Conservation (phyloP, 2,113 vertebrate genomes). For the Xiphophorus hellerii region DNA sequence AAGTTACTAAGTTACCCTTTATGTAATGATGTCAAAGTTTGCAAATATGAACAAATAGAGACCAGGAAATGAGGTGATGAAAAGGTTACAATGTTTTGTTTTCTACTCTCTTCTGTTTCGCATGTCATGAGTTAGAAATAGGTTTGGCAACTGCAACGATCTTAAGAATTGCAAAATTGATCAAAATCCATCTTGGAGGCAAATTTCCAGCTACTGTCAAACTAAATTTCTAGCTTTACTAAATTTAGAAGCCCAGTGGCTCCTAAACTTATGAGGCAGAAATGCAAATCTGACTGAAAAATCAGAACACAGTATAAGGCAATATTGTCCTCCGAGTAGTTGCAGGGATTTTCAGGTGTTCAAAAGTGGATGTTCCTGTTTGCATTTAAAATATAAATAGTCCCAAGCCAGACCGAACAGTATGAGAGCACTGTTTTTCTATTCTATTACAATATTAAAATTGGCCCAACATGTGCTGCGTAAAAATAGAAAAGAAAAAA, state of each 20-base stretch:
- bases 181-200: too few species aligned
- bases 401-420: constrained; percentile 23
- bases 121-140: too few species aligned
- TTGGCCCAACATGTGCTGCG: constrained; percentile 36
- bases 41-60: background rate
- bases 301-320: background rate
- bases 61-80: background rate
- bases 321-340: constrained; percentile 14
- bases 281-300: too few species aligned
- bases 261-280: too few species aligned
- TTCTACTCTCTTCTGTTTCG: too few species aligned
- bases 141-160: too few species aligned
- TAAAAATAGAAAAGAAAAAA: constrained; percentile 54
- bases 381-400: constrained; percentile 32
- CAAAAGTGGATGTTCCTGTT: constrained; percentile 27
- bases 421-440: constrained; percentile 29
- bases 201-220: too few species aligned
- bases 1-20: too few species aligned
- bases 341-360: constrained; percentile 27
- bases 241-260: too few species aligned
- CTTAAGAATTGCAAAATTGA: too few species aligned
- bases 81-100: background rate
- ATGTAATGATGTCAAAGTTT: background rate
- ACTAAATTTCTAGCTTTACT: too few species aligned
- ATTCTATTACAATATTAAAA: constrained; percentile 35